Conservation (phyloP, 1,140 invertebrate genomes). For the Battus philenor region DNA sequence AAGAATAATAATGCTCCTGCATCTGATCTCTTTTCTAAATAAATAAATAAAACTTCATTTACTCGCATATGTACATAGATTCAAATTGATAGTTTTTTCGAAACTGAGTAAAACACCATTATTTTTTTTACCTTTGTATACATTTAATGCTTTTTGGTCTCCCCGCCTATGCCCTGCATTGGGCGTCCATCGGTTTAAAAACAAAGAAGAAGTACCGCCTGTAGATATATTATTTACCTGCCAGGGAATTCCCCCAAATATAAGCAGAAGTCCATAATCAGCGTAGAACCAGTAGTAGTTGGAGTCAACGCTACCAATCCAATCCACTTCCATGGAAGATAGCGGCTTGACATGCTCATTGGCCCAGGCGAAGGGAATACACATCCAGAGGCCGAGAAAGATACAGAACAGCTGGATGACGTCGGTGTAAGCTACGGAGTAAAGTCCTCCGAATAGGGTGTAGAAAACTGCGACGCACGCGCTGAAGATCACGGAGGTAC, state of each 20-base stretch:
- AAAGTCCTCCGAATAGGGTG: conserved; percentile 97
- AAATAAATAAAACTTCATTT: no score
- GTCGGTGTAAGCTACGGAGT: conserved; percentile 99
- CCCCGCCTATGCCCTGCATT: no score
- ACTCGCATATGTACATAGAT: no score
- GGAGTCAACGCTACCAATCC: conserved; percentile 89
- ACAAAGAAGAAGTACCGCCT: no score
- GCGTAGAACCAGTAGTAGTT: conserved; percentile 89
- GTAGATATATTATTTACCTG: no score
- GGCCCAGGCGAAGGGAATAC: conserved; percentile 96
- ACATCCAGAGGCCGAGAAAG: conserved; percentile 98
- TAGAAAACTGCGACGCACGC: conserved; percentile 98
- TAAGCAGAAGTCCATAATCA: conserved; percentile 92
- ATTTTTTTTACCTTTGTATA: no score
- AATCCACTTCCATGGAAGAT: conserved; percentile 88
- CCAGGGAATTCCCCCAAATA: conserved; percentile 99
- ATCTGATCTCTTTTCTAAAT: no score
- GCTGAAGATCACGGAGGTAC: conserved; percentile 94
- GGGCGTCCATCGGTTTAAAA: no score
- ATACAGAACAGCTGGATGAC: conserved; percentile 99
- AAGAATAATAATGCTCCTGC: no score
- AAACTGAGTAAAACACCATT: no score
- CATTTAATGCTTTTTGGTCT: no score
- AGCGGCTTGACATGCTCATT: conserved; percentile 89
- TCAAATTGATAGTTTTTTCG: no score